Conservation (phyloP, 1,140 invertebrate species). For the Nymphalis io region DNA sequence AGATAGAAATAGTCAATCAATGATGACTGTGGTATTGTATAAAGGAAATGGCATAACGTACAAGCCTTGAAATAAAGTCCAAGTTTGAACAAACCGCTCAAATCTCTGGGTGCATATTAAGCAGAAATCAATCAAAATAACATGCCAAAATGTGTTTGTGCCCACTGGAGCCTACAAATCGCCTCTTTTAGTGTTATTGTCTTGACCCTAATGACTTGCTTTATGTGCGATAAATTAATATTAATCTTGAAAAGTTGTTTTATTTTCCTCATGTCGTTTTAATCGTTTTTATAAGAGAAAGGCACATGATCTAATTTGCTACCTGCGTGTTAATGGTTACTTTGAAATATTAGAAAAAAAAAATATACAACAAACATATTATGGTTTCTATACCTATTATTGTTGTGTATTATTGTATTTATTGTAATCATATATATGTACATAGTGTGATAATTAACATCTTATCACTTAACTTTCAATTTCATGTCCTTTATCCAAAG, state of each 20-base stretch:
- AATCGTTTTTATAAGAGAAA: slow-evolving; percentile 5
- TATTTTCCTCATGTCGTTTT: background rate
- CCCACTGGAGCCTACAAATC: slow-evolving; percentile 56
- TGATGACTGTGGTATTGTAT: background rate
- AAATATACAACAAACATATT: no score
- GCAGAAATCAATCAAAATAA: slow-evolving; percentile 59
- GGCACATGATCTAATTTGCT: no score
- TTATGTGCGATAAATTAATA: slow-evolving; percentile 10
- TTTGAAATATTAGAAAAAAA: no score
- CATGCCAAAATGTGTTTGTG: slow-evolving; percentile 49
- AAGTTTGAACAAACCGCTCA: slow-evolving; percentile 31
- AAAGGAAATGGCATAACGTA: slow-evolving; percentile 13
- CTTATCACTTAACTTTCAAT: no score
- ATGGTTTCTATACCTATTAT: no score
- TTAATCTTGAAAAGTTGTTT: no score
- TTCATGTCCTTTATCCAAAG: no score
- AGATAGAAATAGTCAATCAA: slow-evolving; percentile 11
- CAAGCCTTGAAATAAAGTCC: slow-evolving; percentile 26
- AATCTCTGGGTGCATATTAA: slow-evolving; percentile 55
- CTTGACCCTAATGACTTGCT: slow-evolving; percentile 56
- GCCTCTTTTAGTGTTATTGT: slow-evolving; percentile 52
- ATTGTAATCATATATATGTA: no score
- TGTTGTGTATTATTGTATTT: no score
- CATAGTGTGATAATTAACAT: no score
- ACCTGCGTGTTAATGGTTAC: no score